Evolutionary conservation across 92 coral and sea anemone species (phyloP).

Genomic region (Palythoa grandiflora): DNA sequence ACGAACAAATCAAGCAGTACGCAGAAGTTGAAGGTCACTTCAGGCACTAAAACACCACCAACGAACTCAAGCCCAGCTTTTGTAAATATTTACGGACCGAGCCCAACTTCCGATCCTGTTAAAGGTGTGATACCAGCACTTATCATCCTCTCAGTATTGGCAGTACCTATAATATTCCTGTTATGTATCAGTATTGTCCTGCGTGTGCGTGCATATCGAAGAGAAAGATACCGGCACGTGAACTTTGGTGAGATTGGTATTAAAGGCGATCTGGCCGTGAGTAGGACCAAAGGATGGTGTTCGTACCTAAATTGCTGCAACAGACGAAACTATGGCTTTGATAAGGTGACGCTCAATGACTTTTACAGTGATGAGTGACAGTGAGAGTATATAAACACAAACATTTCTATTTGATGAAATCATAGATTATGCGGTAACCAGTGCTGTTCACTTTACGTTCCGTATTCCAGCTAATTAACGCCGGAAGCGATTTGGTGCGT

Average conservation of each 20-base stretch:
- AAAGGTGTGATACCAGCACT: conserved; percentile 81
- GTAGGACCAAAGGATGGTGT: conserved; percentile 85
- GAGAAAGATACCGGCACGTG: conserved; percentile 65
- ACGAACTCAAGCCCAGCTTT: background rate
- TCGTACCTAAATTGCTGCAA: conserved; percentile 91
- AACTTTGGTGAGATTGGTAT: conserved; percentile 56
- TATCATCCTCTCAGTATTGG: conserved; percentile 66
- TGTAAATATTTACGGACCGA: conserved; percentile 13
- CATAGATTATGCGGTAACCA: too few relatives aligned
- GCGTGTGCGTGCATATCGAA: conserved; percentile 84
- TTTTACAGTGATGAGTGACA: conserved; percentile 90
- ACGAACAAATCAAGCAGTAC: background rate
- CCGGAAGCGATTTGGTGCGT: background rate
- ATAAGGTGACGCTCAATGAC: conserved; percentile 82
- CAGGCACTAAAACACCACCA: background rate
- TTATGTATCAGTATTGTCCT: conserved; percentile 78
- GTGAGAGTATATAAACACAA: conserved; percentile 77
- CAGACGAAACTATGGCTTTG: conserved; percentile 77
- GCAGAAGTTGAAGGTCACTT: background rate
- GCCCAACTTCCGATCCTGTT: conserved; percentile 28
- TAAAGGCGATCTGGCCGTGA: conserved; percentile 71
- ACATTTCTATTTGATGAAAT: background rate
- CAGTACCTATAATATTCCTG: conserved; percentile 85
- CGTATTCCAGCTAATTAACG: too few relatives aligned
- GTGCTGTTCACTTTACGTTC: too few relatives aligned